Evolutionary conservation across 2,797 vertebrate species (phyloP), one percentile per base, ranked within the genome.

Genomic region (Xenentodon cancila): DNA sequence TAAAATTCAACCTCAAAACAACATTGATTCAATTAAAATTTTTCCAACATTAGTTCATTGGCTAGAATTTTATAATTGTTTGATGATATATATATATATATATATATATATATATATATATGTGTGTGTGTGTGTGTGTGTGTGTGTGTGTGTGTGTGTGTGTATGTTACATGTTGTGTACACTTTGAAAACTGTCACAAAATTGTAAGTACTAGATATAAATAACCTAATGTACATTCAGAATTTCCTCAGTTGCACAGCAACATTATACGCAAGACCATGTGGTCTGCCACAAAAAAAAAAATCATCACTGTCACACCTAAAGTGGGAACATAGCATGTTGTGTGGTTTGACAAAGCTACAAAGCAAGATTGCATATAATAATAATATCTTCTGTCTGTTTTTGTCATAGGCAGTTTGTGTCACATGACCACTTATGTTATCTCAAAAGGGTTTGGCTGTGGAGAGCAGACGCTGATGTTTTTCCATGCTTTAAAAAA

Each of bases 271-370:
- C 68, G 56, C 48, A 59, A 72, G 34, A 66, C 9, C 43, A 59
- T 65, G 59, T 66, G 50, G 53, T 49, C 45, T 9, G 63, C 51
- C 64, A 44, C 62, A 13, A 68, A 58, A 71, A 66, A n/a, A 53
- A 6, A 30, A 68, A 69, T 72, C 57, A 73, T 68, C 60, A 64
- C 11, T 16, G 54, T 59, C 64, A 78, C 71, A 55, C 66, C 73
- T 59, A 71, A 66, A 61, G 47, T 49, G 77, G 42, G 46, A 64
- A 53, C 40, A 64, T 9, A n/a, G 1, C 22, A 45, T 0, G 1
- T 7, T 18, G 42, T 55, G 58, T 46, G 17, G 44, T 66, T 71
- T 60, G 34, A 53, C 49, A 53, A 21, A 5, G 1, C 3, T 9
- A 27, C 59, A 57, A 59, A 65, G 61, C 64, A 59, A 51, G 40